phyloP scores from a whole-genome alignment of 2,797 vertebrate species.

The Onychomys leucogaster region DNA sequence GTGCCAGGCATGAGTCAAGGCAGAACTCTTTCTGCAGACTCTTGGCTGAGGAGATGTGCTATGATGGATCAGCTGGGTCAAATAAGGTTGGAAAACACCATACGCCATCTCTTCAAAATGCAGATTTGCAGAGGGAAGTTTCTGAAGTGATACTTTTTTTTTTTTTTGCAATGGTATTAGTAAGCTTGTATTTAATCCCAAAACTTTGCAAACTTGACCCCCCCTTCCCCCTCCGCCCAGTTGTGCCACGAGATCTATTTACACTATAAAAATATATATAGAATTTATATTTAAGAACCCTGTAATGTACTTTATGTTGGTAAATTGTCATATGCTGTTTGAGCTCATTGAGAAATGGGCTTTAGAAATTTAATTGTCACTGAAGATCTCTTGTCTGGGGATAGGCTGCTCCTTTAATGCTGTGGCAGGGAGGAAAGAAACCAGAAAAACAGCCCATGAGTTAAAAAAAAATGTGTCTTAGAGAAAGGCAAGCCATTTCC shows the following conservation, averaged over 20 bases:
- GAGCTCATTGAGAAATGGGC: background rate
- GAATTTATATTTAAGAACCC: background rate
- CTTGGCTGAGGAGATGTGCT: conserved; percentile 29
- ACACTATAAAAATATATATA: background rate
- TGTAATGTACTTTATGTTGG: background rate
- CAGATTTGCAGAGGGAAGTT: background rate
- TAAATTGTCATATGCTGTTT: background rate
- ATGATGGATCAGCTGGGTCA: background rate
- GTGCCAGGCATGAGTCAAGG: background rate
- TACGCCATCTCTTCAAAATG: background rate
- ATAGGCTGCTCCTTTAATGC: background rate
- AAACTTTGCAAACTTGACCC: background rate
- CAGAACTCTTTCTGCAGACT: background rate
- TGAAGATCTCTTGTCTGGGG: background rate
- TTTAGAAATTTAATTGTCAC: background rate
- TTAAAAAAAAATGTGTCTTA: background rate
- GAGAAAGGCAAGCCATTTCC: background rate
- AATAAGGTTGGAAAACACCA: conserved; percentile 33
- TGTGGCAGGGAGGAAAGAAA: background rate
- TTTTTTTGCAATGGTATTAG: background rate
- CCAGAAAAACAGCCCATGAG: background rate
- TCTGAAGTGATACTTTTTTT: background rate
- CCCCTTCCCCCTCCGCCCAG: too few species aligned
- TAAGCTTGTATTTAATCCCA: background rate
- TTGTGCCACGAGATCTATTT: background rate